A percentile compares a stretch with the other conserved stretches of the same genome.
Conservation (phyloP, 1,140 invertebrate genomes). For the Hydropsyche tenuis region DNA sequence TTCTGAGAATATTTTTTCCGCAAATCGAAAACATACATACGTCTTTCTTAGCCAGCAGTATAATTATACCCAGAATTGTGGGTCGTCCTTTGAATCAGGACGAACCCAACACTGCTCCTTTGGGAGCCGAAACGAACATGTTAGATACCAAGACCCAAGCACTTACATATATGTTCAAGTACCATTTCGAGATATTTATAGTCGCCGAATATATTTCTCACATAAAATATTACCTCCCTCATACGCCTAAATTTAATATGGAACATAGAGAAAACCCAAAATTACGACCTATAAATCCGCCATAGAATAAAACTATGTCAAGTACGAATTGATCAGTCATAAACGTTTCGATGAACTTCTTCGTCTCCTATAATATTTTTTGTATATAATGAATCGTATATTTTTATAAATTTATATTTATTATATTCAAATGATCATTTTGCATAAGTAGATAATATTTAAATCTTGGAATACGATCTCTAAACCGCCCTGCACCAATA, state of each 20-base stretch:
- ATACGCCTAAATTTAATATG: neutral
- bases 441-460: too few species aligned
- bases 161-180: neutral
- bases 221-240: slow-evolving; percentile 5
- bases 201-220: neutral
- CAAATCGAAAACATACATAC: neutral
- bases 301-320: too few species aligned
- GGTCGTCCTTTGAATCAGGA: slow-evolving; percentile 8
- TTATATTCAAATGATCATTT: too few species aligned
- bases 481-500: too few species aligned
- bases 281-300: neutral
- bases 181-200: neutral
- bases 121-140: neutral
- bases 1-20: too few species aligned
- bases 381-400: too few species aligned
- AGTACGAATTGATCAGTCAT: too few species aligned
- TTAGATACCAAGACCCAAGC: neutral
- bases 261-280: neutral
- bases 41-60: neutral
- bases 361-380: too few species aligned
- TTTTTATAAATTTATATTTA: too few species aligned
- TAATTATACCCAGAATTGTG: neutral
- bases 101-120: slow-evolving; percentile 1
- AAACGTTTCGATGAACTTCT: too few species aligned
- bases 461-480: too few species aligned